Evolutionary conservation across 2,797 vertebrate species (phyloP).

Genomic region (Picus viridis): DNA sequence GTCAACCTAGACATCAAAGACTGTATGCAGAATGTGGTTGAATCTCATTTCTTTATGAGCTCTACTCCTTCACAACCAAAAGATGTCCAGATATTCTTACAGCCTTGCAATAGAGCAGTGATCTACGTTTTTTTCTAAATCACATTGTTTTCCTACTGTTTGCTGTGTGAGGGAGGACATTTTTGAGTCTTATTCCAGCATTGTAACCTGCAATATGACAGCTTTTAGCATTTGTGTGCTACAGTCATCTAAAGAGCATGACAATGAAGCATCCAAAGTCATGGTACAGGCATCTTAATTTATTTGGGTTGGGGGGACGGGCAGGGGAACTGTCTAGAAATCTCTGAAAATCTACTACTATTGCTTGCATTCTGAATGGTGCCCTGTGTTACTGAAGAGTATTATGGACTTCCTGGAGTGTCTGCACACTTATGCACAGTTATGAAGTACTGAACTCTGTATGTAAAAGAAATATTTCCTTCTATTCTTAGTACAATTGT

Average conservation of each 20-base stretch:
- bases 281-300: neutral
- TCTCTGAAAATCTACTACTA: neutral
- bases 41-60: neutral
- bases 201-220: neutral
- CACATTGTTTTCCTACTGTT: neutral
- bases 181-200: neutral
- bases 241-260: neutral
- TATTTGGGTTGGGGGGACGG: neutral
- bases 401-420: neutral
- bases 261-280: neutral
- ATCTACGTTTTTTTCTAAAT: neutral
- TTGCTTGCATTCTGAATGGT: neutral
- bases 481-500: neutral
- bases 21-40: neutral
- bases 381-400: neutral
- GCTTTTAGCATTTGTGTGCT: neutral
- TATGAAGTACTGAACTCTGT: neutral
- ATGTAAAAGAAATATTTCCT: constrained; percentile 10
- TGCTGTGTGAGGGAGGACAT: neutral
- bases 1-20: neutral
- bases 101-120: neutral
- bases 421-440: neutral
- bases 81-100: neutral
- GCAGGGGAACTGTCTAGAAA: neutral
- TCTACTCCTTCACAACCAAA: neutral